Base-by-base conservation (phyloP, 53 echinoderm and acorn worm genomes). In the Henricia sp. region DNA sequence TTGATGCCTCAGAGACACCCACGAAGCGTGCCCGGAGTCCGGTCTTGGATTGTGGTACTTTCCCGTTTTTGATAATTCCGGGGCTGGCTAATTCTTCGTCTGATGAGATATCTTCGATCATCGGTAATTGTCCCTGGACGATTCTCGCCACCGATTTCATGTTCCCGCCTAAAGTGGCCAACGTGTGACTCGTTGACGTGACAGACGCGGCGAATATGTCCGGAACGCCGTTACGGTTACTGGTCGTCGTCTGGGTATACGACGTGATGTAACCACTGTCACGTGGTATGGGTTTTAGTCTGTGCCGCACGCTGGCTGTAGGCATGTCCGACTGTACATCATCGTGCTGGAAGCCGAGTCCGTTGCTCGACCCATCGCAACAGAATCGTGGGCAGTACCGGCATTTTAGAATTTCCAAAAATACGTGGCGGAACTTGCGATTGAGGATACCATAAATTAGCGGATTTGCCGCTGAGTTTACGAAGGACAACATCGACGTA, bases 371-470 rank as follows among this genome's bases (percentile, higher is more conserved):
- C 20, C 77, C 55, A 26, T 60, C 57, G 42, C 77, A 77, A 19
- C 51, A 29, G 46, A 62, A 50, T 32, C 70, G 51, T 25, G 85
- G 85, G 58, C 92, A 90, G 33, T 72, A 67, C 56, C 62, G 82
- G 55, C 90, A 93, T 6, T 72, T 82, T 5, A 92, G 52, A 0
- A 93, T 86, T 55, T 90, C 90, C 13, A 95, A 60, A 52, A 95
- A 95, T 32, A 92, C 88, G 52, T 88, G 92, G 24, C 95, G 92
- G 46, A 95, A 95, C 82, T 95, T 95, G 24, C 95, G 67, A 72
- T 95, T 95, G 29, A 95, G 65, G 27, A 95, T 95, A 8, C 95
- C 95, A 51, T 95, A 95, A 50, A 95, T 95, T 42, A 95, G 82
- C 30, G 95, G 95, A 36, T 95, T 95, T 37, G 92, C 95, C 32